Percentiles rank a stretch among this genome's conserved stretches.
Conservation (phyloP, 2,888 invertebrate species). For the Blomia tropicalis region DNA sequence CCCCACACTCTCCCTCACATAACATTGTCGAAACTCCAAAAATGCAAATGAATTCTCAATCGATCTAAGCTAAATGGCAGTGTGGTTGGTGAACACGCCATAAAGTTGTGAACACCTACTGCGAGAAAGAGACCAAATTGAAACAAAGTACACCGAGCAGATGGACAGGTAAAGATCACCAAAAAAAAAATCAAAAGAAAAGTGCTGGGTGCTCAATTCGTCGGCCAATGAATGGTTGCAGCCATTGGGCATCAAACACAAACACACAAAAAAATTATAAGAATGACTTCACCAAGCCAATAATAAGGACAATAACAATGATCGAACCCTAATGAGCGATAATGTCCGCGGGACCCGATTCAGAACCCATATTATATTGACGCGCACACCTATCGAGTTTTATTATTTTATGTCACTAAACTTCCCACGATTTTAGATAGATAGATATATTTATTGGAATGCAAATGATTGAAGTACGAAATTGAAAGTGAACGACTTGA, state of each 20-base stretch:
- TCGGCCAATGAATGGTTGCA: background rate
- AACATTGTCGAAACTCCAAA: too few species aligned
- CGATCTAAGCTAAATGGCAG: constrained; percentile 2
- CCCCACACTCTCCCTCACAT: too few species aligned
- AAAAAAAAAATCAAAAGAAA: too few species aligned
- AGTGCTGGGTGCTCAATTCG: background rate
- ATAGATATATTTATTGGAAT: background rate
- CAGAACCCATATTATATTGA: too few species aligned
- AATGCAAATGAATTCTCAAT: background rate
- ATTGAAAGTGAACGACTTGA: background rate
- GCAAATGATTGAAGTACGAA: background rate
- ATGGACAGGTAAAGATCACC: background rate
- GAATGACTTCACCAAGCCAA: too few species aligned
- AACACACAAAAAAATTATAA: background rate
- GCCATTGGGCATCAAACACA: background rate
- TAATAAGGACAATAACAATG: background rate
- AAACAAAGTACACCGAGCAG: constrained; percentile 1
- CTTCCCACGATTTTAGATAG: background rate
- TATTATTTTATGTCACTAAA: constrained; percentile 7
- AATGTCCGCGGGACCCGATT: too few species aligned
- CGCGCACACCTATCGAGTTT: too few species aligned
- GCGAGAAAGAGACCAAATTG: constrained; percentile 1
- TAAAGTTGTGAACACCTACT: constrained; percentile 8
- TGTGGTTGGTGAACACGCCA: too few species aligned
- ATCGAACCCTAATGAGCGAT: constrained; percentile 10